Evolutionary conservation across 2,888 invertebrate genomes (phyloP).

Genomic region (Cenopis cana): DNA sequence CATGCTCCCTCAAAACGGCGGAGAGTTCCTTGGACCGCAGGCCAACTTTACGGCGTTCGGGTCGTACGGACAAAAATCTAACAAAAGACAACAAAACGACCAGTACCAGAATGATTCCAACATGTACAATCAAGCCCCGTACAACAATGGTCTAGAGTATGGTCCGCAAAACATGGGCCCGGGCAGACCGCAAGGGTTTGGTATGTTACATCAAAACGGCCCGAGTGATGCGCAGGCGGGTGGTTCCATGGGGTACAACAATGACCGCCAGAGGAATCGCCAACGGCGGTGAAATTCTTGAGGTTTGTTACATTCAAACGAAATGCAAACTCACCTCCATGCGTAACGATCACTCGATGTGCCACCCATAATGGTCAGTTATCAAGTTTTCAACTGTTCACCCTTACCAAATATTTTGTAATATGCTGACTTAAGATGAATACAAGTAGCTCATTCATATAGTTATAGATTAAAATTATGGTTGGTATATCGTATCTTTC

Average conservation of each 20-base stretch:
- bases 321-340: conserved; percentile 75
- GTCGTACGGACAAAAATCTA: conserved; percentile 72
- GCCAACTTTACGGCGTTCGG: conserved; percentile 81
- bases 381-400: not conserved
- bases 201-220: conserved; percentile 60
- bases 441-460: not conserved
- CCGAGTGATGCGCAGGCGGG: conserved; percentile 70
- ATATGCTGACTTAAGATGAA: not conserved
- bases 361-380: conserved; percentile 47
- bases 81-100: conserved; percentile 54
- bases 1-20: conserved; percentile 72
- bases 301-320: conserved; percentile 83
- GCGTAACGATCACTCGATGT: conserved; percentile 58
- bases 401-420: too few species aligned
- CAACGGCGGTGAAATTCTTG: conserved; percentile 77
- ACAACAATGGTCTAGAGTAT: conserved; percentile 62
- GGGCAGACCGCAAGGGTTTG: conserved; percentile 66
- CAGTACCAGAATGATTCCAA: conserved; percentile 56
- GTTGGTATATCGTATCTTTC: conserved; percentile 52
- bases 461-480: conserved; percentile 33
- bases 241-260: conserved; percentile 81
- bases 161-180: conserved; percentile 71
- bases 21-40: conserved; percentile 65
- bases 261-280: conserved; percentile 83
- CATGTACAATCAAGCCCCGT: conserved; percentile 56